Base-by-base conservation (phyloP, 2,888 invertebrate genomes). In the Dryobota labecula region DNA sequence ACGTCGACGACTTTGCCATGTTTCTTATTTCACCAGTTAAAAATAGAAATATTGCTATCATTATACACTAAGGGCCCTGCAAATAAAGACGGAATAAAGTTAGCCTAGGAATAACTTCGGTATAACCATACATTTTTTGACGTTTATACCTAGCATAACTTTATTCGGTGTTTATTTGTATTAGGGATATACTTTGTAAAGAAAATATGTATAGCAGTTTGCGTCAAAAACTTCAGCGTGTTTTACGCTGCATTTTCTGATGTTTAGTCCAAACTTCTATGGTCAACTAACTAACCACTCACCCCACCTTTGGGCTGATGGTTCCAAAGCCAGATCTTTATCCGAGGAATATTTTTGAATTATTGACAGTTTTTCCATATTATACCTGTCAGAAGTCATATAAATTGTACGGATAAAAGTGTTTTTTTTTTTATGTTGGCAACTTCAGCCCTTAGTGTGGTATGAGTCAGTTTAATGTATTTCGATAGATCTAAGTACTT, bases 1-100 rank as follows among this genome's bases (percentile, higher is more conserved):
- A 24, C 20, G 30, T 27, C 20, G 64, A 38, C 38, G 45, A 24
- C 24, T 30, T 45, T 18, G 15, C 27, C 27, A 38, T 45, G 3
- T 51, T 1, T 66, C 2, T 73, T 53, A 24, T 43, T 30, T 73
- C 33, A 49, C 18, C 7, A 11, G 11, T 9, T 73, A 43, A 27
- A 65, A 45, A 38, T 71, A 53, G 2, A 20, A 61, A 49, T 56
- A n/a, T 33, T 72, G 20, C 20, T 41, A 8, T 30, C 7, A 24
- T 7, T 5, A 41, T 33, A 18, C 1, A 24, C 2, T 6, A n/a
- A n/a, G n/a, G n/a, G n/a, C n/a, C n/a, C n/a, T n/a, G n/a, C n/a
- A n/a, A n/a, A n/a, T n/a, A n/a, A n/a, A n/a, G n/a, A n/a, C n/a
- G n/a, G n/a, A n/a, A n/a, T n/a, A n/a, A n/a, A n/a, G n/a, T n/a